Percentiles rank a stretch among this genome's conserved stretches.
Evolutionary conservation across 2,888 invertebrate species (phyloP).

Genomic region (Eilema depressum): DNA sequence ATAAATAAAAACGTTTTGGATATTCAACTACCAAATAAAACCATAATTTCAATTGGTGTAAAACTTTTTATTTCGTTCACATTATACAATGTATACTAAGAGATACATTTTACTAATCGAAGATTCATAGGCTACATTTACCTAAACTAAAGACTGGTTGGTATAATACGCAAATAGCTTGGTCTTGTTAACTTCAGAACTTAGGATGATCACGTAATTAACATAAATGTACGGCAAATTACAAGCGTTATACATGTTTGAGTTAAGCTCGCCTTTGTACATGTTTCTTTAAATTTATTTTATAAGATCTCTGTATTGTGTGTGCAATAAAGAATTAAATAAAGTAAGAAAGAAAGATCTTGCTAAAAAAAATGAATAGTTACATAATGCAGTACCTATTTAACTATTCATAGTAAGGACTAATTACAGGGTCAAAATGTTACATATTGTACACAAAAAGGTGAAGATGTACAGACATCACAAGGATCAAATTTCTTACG

Average conservation of each 20-base stretch:
- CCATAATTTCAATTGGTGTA: constrained; percentile 36
- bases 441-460: constrained; percentile 17
- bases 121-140: constrained; percentile 38
- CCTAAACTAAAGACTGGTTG: constrained; percentile 26
- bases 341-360: no score
- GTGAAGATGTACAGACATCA: constrained; percentile 1
- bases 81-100: constrained; percentile 39
- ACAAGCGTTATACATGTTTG: neutral
- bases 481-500: neutral
- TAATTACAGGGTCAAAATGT: neutral
- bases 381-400: neutral
- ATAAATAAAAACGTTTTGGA: neutral
- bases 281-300: no score
- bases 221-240: neutral
- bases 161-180: constrained; percentile 31
- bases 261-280: no score
- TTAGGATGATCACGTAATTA: constrained; percentile 29
- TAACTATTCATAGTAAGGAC: neutral
- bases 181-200: constrained; percentile 33
- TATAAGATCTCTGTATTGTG: no score
- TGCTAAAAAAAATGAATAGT: no score
- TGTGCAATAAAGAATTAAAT: no score
- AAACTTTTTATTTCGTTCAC: constrained; percentile 55
- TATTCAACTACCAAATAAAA: neutral
- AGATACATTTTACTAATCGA: constrained; percentile 46